Evolutionary conservation across 2,888 invertebrate species (phyloP), one percentile per base, ranked within the genome.

Genomic region (Pammene aurita): DNA sequence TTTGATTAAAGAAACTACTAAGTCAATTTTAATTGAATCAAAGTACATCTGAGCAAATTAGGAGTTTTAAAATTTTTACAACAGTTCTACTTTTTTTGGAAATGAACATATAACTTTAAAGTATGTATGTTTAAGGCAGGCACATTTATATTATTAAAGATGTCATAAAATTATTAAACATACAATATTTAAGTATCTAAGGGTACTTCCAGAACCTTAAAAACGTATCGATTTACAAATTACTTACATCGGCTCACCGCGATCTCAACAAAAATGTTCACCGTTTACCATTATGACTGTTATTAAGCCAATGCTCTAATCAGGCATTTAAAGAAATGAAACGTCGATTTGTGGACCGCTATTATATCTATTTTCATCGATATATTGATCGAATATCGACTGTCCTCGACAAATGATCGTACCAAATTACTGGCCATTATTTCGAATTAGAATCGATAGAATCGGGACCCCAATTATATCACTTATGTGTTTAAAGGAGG

Each of bases 401-500:
- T 92, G 92, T 92, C 92, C 90, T 89, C 90, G 84, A 88, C 89
- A 89, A 92, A 90, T 89, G 91, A 84, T 88, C 87, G 86, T 80
- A 86, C 81, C 83, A 92, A 92, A 92, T 92, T 92, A 91, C 87
- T 81, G 86, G 84, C 90, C 86, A 92, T 92, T 92, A 92, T 90
- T 89, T 90, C 81, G 86, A 91, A 90, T 90, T 92, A 92, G 90
- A 92, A 89, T 87, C 91, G 89, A 91, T 92, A 91, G 89, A 92
- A 88, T 86, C 87, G 83, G 84, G 82, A 90, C 92, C 90, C 86
- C 85, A 91, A 92, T 92, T 92, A 92, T 90, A 91, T 92, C 92
- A 92, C 92, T 92, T 92, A 92, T 91, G 89, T 91, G 92, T 90
- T 92, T 92, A 92, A 88, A 91, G 87, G 85, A 90, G 92, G 92